Conservation (phyloP, 1,140 invertebrate species). For the Drosophila insularis region DNA sequence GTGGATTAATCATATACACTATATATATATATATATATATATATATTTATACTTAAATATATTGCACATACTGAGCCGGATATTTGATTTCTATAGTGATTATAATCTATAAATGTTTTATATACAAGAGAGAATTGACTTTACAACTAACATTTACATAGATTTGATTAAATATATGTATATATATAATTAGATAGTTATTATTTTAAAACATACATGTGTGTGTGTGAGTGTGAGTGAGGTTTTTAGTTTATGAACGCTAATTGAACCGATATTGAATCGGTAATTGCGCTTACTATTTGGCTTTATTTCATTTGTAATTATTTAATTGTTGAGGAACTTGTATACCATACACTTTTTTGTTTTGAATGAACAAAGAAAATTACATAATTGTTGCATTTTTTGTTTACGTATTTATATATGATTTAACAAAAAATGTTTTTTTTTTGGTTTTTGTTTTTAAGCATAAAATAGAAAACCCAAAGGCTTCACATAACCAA, state of each 20-base stretch:
- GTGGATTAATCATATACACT: no score
- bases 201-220: conserved; percentile 28
- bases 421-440: background rate
- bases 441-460: no score
- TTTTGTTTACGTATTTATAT: conserved; percentile 14
- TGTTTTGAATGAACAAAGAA: conserved; percentile 77
- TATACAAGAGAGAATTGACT: conserved; percentile 73
- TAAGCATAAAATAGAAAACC: conserved; percentile 23
- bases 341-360: conserved; percentile 79
- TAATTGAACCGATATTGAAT: conserved; percentile 24
- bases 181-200: conserved; percentile 19
- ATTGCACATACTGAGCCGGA: conserved; percentile 60
- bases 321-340: conserved; percentile 78
- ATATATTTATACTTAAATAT: conserved; percentile 21
- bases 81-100: conserved; percentile 10
- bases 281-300: conserved; percentile 60
- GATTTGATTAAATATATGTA: conserved; percentile 13
- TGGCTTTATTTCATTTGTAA: conserved; percentile 56
- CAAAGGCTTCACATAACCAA: conserved; percentile 55
- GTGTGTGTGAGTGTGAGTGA: conserved; percentile 45
- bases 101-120: conserved; percentile 30
- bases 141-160: conserved; percentile 16
- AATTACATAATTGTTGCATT: conserved; percentile 80
- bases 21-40: conserved; percentile 20
- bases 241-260: conserved; percentile 44